Percentiles rank a stretch among this genome's conserved stretches.
Evolutionary conservation across 2,113 vertebrate species (phyloP).

Genomic region (Naja naja): DNA sequence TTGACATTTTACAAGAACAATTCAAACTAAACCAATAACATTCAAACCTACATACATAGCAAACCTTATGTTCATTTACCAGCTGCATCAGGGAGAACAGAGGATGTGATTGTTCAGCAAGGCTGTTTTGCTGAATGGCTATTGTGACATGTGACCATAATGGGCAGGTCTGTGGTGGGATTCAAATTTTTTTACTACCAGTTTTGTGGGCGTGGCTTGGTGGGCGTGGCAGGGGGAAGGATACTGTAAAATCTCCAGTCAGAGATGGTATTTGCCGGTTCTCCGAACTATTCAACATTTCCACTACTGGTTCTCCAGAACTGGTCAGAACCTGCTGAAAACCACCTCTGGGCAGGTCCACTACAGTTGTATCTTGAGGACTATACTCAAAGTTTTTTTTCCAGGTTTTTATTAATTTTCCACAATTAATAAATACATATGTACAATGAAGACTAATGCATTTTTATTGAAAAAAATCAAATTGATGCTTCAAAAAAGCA

Average conservation of each 20-base stretch:
- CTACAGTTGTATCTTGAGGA: neutral
- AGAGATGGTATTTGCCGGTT: too few relatives aligned
- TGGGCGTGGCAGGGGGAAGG: too few relatives aligned
- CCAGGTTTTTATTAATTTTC: neutral
- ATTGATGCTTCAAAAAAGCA: neutral
- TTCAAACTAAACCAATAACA: too few relatives aligned
- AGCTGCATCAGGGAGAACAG: neutral
- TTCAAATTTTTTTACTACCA: too few relatives aligned
- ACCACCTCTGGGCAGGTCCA: neutral
- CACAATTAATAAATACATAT: too few relatives aligned
- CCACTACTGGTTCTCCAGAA: too few relatives aligned
- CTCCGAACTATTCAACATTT: too few relatives aligned
- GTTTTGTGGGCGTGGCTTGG: too few relatives aligned
- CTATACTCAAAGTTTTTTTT: neutral
- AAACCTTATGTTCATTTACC: neutral
- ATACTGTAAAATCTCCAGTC: too few relatives aligned
- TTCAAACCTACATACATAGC: too few relatives aligned
- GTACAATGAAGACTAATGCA: neutral
- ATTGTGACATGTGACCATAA: neutral
- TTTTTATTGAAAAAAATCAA: neutral
- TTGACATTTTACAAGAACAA: too few relatives aligned
- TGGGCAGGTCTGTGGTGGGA: neutral
- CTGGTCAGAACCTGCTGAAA: too few relatives aligned
- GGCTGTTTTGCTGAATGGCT: neutral
- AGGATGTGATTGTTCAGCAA: neutral